Percentiles rank a stretch among this genome's conserved stretches.
These are phyloP conservation scores for Opisthograptis luteolata DNA, from an alignment of 2,888 invertebrate species.

Conservation along the genomic window DNA sequence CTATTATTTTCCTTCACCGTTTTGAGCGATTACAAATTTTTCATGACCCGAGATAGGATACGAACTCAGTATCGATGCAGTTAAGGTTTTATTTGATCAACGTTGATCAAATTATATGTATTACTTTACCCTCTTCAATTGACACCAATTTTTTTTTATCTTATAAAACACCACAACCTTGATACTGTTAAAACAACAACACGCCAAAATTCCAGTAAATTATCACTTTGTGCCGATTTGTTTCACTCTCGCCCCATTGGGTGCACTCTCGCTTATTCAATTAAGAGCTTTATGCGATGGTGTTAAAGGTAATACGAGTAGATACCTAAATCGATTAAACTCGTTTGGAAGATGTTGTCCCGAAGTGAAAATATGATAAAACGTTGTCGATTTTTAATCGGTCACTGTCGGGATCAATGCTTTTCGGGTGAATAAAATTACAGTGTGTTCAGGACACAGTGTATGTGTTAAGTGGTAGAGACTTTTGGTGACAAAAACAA, in stretches of 20 bases:
- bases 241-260: slow-evolving; percentile 62
- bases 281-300: slow-evolving; percentile 41
- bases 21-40: too few relatives aligned
- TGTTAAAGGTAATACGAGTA: slow-evolving; percentile 12
- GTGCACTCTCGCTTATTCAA: slow-evolving; percentile 52
- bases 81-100: too few relatives aligned
- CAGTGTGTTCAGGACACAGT: background rate
- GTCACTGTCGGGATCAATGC: background rate
- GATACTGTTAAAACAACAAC: slow-evolving; percentile 4
- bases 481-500: background rate
- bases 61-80: too few relatives aligned
- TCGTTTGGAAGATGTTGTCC: slow-evolving; percentile 12
- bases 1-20: too few relatives aligned
- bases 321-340: slow-evolving; percentile 24
- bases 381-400: slow-evolving; percentile 4
- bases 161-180: background rate
- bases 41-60: too few relatives aligned
- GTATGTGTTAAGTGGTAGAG: background rate
- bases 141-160: background rate
- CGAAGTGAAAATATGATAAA: slow-evolving; percentile 6
- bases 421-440: background rate
- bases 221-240: slow-evolving; percentile 71
- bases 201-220: slow-evolving; percentile 51
- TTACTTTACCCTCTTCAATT: background rate
- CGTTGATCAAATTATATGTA: too few relatives aligned